Evolutionary conservation across 2,888 invertebrate species (phyloP).

Genomic region (Tipula lateralis): DNA sequence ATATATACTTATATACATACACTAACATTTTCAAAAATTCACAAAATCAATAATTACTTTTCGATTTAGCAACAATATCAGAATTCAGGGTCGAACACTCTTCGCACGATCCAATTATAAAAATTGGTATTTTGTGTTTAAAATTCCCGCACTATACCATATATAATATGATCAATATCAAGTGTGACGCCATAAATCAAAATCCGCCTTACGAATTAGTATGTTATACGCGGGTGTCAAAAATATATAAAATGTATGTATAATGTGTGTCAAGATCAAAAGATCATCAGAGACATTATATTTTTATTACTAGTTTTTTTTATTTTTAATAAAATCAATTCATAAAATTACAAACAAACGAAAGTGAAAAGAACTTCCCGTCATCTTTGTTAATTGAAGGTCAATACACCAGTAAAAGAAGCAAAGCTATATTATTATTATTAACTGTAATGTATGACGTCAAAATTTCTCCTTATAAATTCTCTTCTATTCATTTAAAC

Average conservation of each 20-base stretch:
- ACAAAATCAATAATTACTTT: not conserved
- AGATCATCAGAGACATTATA: not conserved
- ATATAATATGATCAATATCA: not conserved
- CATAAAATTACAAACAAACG: not conserved
- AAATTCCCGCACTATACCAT: not conserved
- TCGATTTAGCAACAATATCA: not conserved
- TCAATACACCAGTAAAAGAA: not conserved
- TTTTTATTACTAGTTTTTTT: too few relatives aligned
- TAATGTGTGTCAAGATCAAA: not conserved
- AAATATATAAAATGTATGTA: not conserved
- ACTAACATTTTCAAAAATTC: not conserved
- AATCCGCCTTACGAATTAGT: not conserved
- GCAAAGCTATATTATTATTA: not conserved
- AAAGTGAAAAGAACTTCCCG: constrained; percentile 9
- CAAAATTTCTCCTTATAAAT: not conserved
- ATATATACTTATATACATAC: not conserved
- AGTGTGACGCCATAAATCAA: not conserved
- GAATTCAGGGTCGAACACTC: not conserved
- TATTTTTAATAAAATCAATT: not conserved
- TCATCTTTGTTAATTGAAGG: constrained; percentile 4
- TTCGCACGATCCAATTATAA: not conserved
- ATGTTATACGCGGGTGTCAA: not conserved
- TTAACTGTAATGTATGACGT: not conserved
- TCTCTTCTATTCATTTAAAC: not conserved
- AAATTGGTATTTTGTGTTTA: not conserved